These are phyloP conservation scores for Scartelaos histophorus DNA, from an alignment of 2,113 vertebrate genomes.

Conservation along the genomic window DNA sequence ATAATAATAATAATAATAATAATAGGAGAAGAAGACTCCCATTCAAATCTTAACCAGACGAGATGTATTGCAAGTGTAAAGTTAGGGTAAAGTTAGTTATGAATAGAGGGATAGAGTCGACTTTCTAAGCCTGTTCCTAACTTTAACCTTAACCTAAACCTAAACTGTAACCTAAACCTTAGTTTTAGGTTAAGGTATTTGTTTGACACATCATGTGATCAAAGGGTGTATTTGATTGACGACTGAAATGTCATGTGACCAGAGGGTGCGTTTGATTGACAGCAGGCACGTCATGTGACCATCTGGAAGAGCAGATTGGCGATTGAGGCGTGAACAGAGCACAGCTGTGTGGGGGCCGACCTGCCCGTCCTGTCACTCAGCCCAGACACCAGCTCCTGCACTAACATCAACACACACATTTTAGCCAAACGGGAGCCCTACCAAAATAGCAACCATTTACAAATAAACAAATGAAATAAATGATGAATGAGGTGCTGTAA, in stretches of 20 bases:
- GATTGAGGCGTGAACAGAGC: slow-evolving; percentile 36
- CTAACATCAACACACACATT: not conserved
- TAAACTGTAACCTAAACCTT: no score
- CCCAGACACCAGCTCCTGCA: not conserved
- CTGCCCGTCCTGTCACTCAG: not conserved
- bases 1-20: no score
- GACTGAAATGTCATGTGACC: not conserved
- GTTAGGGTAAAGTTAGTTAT: no score
- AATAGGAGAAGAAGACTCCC: no score
- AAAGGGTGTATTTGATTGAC: no score
- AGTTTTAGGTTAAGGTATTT: no score
- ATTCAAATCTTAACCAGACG: no score
- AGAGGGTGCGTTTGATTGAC: not conserved
- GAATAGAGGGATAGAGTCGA: no score
- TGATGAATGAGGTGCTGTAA: not conserved
- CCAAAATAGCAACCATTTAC: not conserved
- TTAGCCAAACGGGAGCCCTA: no score
- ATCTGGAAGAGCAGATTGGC: slow-evolving; percentile 58
- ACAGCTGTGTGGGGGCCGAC: slow-evolving; percentile 52
- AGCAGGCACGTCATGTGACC: slow-evolving; percentile 40
- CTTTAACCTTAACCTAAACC: no score
- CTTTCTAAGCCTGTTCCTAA: no score
- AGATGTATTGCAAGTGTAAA: no score
- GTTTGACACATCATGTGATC: not conserved
- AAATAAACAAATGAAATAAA: not conserved